Base-by-base conservation (phyloP, 2,113 vertebrate genomes). In the Miniopterus natalensis region DNA sequence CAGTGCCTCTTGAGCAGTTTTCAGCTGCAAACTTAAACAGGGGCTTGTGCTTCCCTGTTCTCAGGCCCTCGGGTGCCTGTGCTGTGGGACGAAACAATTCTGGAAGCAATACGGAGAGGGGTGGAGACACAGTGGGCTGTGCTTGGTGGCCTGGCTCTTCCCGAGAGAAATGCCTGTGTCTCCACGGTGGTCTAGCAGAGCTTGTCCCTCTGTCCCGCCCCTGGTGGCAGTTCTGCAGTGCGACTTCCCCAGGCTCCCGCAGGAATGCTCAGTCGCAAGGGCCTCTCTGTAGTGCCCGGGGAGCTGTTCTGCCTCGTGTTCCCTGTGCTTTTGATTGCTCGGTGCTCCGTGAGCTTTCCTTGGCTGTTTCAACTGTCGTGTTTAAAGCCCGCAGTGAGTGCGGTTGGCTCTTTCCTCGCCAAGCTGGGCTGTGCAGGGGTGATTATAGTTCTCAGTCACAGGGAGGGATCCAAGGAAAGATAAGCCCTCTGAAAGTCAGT, bases 271-370 rank as follows among this genome's bases (percentile, higher is more conserved):
- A n/a, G 6, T 70, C 84, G 45, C 21, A 1, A 31, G 85, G 70
- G 88, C 79, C 13, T 51, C 88, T 96, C 63, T 5, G 11, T 31
- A 81, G 68, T 40, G 90, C 66, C 8, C 0, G 12, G 73, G 84
- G 81, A 73, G 88, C n/a, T 75, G 68, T n/a, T 63, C 71, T 57
- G 57, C 31, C 51, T 81, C 71, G 15, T 51, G 92, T 85, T 0
- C 80, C 75, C 31, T 84, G 6, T 1, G 21, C 18, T 94, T 59
- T 51, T 36, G 68, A 14, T 29, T 87, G 15, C 79, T 51, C 3
- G n/a, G 74, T 9, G n/a, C 27, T 14, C 87, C 1, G 40, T 96
- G 84, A 94, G 61, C 89, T 92, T 97, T 61, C 78, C 83, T 96
- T 70, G 74, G 84, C 83, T 29, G 31, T 84, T 81, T 6, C 20